Conservation (phyloP, 2,888 invertebrate species). For the Toxonevra muliebris region DNA sequence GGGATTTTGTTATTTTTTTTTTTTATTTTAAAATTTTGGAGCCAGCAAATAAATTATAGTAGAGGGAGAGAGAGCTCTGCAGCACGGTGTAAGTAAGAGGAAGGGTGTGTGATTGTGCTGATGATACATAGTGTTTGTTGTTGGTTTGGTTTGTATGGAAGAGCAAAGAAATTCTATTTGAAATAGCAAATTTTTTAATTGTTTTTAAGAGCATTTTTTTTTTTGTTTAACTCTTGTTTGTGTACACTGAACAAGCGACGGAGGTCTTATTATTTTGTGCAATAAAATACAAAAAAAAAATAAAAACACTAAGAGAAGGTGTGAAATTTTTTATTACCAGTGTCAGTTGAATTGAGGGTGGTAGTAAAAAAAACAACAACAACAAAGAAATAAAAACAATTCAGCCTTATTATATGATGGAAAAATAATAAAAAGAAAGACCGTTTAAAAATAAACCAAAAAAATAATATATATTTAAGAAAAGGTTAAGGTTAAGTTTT, state of each 20-base stretch:
- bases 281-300: not conserved
- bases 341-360: slow-evolving; percentile 3
- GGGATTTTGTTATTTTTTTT: slow-evolving; percentile 9
- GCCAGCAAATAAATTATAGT: too few relatives aligned
- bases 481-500: not conserved
- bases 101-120: too few relatives aligned
- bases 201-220: slow-evolving; percentile 7
- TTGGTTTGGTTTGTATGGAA: slow-evolving; percentile 29
- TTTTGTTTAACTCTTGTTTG: not conserved
- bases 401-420: slow-evolving; percentile 39
- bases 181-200: slow-evolving; percentile 16
- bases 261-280: not conserved
- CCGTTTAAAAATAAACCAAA: not conserved
- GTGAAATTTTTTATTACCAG: slow-evolving; percentile 34
- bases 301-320: slow-evolving; percentile 33
- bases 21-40: slow-evolving; percentile 9
- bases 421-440: slow-evolving; percentile 47
- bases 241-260: not conserved
- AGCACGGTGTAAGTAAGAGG: too few relatives aligned
- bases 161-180: not conserved
- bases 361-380: too few relatives aligned
- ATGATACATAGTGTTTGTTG: not conserved
- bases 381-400: not conserved
- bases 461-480: not conserved
- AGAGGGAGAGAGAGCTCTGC: too few relatives aligned